A percentile compares a stretch with the other conserved stretches of the same genome.
These are phyloP conservation scores for Rhamphomyia laevipes DNA, from an alignment of 2,888 invertebrate species.

Conservation along the genomic window DNA sequence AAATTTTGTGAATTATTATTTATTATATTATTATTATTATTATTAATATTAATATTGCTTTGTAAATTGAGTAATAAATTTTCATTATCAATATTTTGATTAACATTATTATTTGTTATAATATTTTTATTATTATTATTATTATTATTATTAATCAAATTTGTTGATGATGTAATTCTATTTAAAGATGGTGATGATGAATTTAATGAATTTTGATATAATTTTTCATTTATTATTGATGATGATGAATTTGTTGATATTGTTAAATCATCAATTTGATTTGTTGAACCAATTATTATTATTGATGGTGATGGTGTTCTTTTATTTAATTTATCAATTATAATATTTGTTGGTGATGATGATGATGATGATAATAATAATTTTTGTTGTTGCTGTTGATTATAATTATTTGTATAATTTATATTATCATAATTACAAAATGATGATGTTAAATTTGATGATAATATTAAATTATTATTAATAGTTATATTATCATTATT, in stretches of 20 bases:
- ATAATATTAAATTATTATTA: too few relatives aligned
- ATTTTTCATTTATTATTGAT: neutral
- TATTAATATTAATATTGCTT: neutral
- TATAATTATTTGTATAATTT: too few relatives aligned
- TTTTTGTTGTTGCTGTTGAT: too few relatives aligned
- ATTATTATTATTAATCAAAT: neutral
- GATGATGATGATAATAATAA: too few relatives aligned
- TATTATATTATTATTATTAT: neutral
- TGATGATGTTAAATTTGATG: too few relatives aligned
- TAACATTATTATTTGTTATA: neutral
- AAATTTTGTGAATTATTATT: neutral
- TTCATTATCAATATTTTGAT: neutral
- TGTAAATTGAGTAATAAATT: neutral
- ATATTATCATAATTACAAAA: too few relatives aligned
- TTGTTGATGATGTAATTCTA: neutral
- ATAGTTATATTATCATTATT: too few relatives aligned
- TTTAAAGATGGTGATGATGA: neutral
- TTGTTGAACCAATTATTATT: neutral
- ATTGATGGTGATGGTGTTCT: neutral
- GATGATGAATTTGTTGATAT: too few relatives aligned
- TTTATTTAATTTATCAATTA: neutral
- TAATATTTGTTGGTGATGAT: neutral
- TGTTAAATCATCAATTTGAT: too few relatives aligned
- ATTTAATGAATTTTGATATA: neutral
- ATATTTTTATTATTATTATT: neutral